Evolutionary conservation across 1,140 invertebrate genomes (phyloP).

Genomic region (Neoseiulus cucumeris): DNA sequence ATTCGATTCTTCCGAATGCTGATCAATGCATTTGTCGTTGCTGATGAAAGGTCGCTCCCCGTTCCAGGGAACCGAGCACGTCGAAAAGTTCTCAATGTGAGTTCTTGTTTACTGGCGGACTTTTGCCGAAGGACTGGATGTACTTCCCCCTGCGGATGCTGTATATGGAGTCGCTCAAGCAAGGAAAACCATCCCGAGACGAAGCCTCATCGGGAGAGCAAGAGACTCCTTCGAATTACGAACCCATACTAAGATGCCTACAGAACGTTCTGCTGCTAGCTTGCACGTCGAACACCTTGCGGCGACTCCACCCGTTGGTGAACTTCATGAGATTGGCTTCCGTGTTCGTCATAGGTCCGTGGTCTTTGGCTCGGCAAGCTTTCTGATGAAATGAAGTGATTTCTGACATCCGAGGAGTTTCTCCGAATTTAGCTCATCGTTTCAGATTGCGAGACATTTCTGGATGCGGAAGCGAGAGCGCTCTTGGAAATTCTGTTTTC

Average conservation of each 20-base stretch:
- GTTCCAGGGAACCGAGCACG: neutral
- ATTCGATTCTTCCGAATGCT: no score
- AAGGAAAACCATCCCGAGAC: no score
- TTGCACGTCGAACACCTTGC: neutral
- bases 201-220: no score
- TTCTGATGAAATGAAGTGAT: no score
- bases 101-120: neutral
- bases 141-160: neutral
- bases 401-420: no score
- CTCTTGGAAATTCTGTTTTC: neutral
- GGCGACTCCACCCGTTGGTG: neutral
- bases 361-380: no score
- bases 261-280: neutral
- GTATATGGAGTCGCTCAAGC: neutral
- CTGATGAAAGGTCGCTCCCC: no score
- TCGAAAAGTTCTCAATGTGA: slow-evolving; percentile 7
- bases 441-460: neutral
- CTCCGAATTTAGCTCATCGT: neutral
- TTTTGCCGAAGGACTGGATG: neutral
- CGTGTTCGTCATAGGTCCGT: neutral
- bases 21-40: no score
- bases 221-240: no score
- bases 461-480: neutral
- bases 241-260: no score
- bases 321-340: neutral